A percentile compares a stretch with the other conserved stretches of the same genome.
phyloP scores from a whole-genome alignment of 2,888 invertebrate genomes.

The Iphiclides podalirius region DNA sequence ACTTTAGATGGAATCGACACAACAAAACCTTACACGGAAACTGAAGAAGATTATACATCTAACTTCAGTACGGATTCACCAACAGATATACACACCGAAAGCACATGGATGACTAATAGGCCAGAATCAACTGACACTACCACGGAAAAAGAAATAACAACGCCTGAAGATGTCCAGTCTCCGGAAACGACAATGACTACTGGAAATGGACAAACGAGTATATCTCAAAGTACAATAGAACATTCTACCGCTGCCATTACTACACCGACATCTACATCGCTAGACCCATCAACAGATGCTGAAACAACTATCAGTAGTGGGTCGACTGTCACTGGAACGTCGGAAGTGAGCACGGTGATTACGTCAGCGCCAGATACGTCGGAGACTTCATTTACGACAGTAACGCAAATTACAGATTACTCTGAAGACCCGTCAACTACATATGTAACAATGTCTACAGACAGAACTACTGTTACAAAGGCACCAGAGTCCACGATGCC shows the following conservation, averaged over 20 bases:
- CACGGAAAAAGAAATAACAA: neutral
- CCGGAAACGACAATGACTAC: neutral
- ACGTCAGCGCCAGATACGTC: conserved; percentile 32
- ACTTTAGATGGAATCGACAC: neutral
- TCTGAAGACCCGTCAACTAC: conserved; percentile 14
- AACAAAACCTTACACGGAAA: neutral
- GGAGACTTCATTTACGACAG: no score
- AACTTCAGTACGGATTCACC: no score
- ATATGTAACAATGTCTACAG: neutral
- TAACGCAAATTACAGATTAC: conserved; percentile 29
- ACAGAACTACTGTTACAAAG: neutral
- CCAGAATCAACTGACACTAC: neutral
- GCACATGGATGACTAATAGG: neutral
- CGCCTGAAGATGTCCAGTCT: neutral
- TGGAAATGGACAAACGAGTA: neutral
- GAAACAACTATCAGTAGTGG: no score
- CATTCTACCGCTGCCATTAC: no score
- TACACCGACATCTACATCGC: no score
- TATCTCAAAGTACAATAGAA: no score
- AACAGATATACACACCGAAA: neutral
- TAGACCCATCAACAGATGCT: no score
- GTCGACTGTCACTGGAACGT: neutral
- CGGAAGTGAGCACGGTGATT: conserved; percentile 30
- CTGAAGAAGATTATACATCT: no score
- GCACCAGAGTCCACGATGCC: neutral